Evolutionary conservation across 2,113 vertebrate genomes (phyloP).

Genomic region (Oreocharis arfaki): DNA sequence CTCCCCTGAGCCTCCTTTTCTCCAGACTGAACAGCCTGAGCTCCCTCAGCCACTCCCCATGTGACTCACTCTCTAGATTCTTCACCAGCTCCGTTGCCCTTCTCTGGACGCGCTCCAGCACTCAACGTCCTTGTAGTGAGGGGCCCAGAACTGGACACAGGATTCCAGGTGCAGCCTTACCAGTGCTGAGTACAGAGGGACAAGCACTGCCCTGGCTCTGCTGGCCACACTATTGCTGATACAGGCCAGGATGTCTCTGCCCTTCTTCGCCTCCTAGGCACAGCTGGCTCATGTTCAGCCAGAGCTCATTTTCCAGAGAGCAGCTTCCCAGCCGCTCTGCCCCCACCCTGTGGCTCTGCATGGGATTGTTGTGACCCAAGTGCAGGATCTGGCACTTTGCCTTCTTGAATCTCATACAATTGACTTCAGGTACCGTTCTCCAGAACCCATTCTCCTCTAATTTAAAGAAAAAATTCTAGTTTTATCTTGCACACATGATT

Average conservation of each 20-base stretch:
- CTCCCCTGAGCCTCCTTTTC: background rate
- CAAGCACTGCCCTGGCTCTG: no score
- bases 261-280: background rate
- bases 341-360: no score
- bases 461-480: background rate
- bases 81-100: background rate
- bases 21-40: background rate
- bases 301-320: background rate
- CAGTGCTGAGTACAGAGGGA: no score
- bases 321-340: background rate
- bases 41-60: background rate
- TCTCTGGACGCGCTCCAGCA: background rate
- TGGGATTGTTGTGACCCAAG: background rate
- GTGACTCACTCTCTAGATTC: background rate
- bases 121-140: no score
- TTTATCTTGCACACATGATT: background rate
- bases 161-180: background rate
- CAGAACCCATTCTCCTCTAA: background rate
- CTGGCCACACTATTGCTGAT: background rate
- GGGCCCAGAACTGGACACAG: background rate
- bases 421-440: background rate
- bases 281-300: background rate
- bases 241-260: background rate
- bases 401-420: background rate
- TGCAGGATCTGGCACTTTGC: accelerated